Conservation (phyloP, 2,797 vertebrate species). For the Balearica regulorum region DNA sequence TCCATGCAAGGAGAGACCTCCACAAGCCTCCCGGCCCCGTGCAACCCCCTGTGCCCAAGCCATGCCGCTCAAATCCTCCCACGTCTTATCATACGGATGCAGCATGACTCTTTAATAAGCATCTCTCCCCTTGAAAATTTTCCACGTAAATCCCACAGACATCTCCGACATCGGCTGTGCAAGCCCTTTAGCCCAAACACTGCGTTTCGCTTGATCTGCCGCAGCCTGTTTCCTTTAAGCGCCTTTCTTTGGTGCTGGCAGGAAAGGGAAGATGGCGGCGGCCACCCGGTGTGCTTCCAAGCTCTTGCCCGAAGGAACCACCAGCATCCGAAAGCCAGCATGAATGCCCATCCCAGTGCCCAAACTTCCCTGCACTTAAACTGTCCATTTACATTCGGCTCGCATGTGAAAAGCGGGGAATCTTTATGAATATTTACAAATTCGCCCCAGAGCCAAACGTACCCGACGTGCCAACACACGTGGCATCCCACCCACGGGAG, state of each 20-base stretch:
- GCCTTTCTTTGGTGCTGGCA: not conserved
- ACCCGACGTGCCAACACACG: not conserved
- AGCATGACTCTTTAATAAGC: not conserved
- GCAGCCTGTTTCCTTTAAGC: not conserved
- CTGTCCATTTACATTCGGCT: not conserved
- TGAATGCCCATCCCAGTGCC: not conserved
- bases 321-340: not conserved
- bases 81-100: not conserved
- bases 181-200: not conserved
- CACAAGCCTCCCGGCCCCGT: fast-evolving
- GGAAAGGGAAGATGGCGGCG: not conserved
- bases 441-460: fast-evolving
- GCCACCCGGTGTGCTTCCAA: not conserved
- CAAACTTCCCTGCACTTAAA: not conserved
- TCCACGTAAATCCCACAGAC: not conserved
- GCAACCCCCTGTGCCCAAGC: too few relatives aligned
- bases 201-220: not conserved
- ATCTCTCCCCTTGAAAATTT: not conserved
- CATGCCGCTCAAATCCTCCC: not conserved
- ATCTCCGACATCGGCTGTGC: not conserved
- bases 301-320: not conserved
- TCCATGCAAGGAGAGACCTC: not conserved
- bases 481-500: not conserved
- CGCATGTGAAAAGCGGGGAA: not conserved
- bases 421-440: not conserved